Evolutionary conservation across 2,797 vertebrate genomes (phyloP).

Genomic region (Semaprochilodus insignis): DNA sequence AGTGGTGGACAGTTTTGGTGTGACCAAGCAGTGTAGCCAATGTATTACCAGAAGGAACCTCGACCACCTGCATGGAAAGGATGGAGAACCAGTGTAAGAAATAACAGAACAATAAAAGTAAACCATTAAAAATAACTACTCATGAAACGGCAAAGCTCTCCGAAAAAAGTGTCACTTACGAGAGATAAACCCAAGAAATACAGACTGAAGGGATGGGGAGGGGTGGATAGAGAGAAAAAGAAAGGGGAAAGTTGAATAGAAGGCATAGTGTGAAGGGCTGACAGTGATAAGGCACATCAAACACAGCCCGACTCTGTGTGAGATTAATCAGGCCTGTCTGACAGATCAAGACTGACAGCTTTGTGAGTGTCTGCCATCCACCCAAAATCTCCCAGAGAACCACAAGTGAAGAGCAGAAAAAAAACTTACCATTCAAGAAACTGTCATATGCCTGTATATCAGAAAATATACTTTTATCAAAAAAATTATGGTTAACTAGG

Average conservation of each 20-base stretch:
- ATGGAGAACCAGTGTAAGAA: background rate
- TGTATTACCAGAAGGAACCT: conserved; percentile 80
- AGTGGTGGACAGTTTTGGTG: conserved; percentile 83
- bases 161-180: conserved; percentile 58
- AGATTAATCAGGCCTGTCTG: conserved; percentile 44
- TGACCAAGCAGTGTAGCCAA: conserved; percentile 79
- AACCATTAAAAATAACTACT: background rate
- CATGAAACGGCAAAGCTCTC: background rate
- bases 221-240: conserved; percentile 57
- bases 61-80: conserved; percentile 80
- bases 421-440: conserved; percentile 53
- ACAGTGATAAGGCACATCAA: conserved; percentile 61
- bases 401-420: conserved; percentile 10
- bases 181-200: conserved; percentile 42
- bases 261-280: conserved; percentile 20
- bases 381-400: background rate
- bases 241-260: conserved; percentile 17
- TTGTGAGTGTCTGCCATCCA: conserved; percentile 19
- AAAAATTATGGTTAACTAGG: background rate
- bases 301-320: conserved; percentile 38
- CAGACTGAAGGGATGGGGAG: conserved; percentile 42
- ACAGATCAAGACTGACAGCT: conserved; percentile 50
- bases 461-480: conserved; percentile 4
- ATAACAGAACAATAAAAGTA: conserved; percentile 10
- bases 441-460: too few species aligned